Evolutionary conservation across 2,113 vertebrate genomes (phyloP).

Genomic region (Mola mola): DNA sequence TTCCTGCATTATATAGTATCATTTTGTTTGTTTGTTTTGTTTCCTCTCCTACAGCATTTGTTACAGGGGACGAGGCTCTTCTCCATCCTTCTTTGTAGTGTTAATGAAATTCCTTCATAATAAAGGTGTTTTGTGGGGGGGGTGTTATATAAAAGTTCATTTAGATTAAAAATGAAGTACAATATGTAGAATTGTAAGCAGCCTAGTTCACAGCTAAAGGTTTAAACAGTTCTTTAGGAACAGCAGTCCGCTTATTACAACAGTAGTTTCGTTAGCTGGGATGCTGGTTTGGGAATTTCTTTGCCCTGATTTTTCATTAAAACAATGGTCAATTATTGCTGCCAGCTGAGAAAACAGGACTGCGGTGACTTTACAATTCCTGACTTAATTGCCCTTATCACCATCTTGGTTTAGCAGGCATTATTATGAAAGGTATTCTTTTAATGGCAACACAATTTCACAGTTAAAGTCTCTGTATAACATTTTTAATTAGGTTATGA

Average conservation of each 20-base stretch:
- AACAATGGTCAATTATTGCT: not conserved
- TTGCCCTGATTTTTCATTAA: constrained; percentile 14
- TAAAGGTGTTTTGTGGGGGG: no score
- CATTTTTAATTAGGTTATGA: no score
- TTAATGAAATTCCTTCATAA: no score
- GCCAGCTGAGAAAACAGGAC: constrained; percentile 9
- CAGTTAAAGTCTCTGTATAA: no score
- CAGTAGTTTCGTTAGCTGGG: not conserved
- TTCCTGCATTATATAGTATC: not conserved
- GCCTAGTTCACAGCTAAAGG: not conserved
- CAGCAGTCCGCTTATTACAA: not conserved
- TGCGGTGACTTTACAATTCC: not conserved
- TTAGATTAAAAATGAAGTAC: not conserved
- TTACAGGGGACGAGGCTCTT: no score
- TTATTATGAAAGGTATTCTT: no score
- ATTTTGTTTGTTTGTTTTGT: not conserved
- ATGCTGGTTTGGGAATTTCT: constrained; percentile 8
- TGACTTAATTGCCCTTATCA: constrained; percentile 26
- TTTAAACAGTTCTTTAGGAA: not conserved
- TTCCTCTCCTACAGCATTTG: no score
- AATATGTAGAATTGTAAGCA: not conserved
- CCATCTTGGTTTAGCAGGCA: no score
- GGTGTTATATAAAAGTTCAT: no score
- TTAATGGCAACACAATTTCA: no score
- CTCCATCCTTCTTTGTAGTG: no score